These are phyloP conservation scores for Hippocampus barbouri DNA, from an alignment of 2,113 vertebrate genomes.

Conservation along the genomic window DNA sequence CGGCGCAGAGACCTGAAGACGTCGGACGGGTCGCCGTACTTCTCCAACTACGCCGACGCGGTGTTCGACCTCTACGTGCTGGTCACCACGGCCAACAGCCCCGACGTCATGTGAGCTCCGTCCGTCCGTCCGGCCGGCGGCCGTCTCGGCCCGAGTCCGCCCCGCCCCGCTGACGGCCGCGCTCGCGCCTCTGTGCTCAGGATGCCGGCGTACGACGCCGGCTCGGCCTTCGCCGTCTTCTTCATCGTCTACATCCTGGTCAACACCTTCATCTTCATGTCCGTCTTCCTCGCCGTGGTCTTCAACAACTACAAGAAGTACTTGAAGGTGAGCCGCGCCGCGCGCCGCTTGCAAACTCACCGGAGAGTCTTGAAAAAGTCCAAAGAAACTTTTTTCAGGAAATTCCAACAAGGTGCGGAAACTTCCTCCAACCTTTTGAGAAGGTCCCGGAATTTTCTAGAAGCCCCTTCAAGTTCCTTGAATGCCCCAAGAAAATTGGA, in stretches of 20 bases:
- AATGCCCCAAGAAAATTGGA: no score
- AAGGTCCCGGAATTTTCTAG: no score
- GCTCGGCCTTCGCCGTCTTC: conserved; percentile 80
- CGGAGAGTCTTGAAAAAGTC: no score
- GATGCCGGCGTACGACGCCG: conserved; percentile 91
- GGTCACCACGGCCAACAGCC: conserved; percentile 90
- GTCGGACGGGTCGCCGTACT: conserved; percentile 78
- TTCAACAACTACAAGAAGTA: conserved; percentile 97
- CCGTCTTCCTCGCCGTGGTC: conserved; percentile 90
- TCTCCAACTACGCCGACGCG: conserved; percentile 82
- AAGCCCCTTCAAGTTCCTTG: no score
- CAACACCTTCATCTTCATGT: conserved; percentile 97
- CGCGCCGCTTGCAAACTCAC: no score
- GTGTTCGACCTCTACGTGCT: conserved; percentile 89
- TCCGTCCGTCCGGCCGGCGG: conserved; percentile 17
- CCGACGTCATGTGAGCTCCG: conserved; percentile 83
- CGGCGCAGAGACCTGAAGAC: conserved; percentile 76
- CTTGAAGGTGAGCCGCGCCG: conserved; percentile 77
- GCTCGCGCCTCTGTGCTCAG: conserved; percentile 52
- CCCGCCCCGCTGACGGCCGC: background rate
- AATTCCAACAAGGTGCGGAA: no score
- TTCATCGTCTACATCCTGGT: conserved; percentile 87
- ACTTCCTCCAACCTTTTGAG: no score
- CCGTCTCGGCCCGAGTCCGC: conserved; percentile 22
- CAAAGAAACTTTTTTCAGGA: no score